These are phyloP conservation scores for Daboia siamensis DNA, from an alignment of 2,113 vertebrate genomes.

Conservation along the genomic window DNA sequence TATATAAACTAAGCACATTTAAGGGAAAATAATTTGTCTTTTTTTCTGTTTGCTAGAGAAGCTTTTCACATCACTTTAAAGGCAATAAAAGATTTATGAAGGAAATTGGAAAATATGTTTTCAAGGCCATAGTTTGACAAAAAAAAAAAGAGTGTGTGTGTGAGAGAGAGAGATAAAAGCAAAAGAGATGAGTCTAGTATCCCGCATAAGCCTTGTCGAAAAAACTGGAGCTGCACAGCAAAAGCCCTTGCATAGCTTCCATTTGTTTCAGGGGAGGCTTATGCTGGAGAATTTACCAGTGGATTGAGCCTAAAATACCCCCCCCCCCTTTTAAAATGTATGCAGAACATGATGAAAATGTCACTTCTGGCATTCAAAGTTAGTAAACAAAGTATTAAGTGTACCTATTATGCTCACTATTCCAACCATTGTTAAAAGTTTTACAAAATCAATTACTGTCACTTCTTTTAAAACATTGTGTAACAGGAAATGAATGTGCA, in stretches of 20 bases:
- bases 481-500: conserved; percentile 84
- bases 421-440: conserved; percentile 75
- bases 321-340: conserved; percentile 48
- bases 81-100: conserved; percentile 43
- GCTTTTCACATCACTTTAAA: conserved; percentile 69
- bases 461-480: conserved; percentile 72
- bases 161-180: neutral
- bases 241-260: neutral
- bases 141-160: neutral
- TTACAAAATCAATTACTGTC: conserved; percentile 82
- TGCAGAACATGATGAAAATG: conserved; percentile 33
- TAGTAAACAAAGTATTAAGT: conserved; percentile 76
- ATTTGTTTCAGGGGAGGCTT: neutral
- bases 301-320: conserved; percentile 34
- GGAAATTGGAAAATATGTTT: conserved; percentile 13
- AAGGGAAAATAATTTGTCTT: neutral
- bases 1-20: neutral
- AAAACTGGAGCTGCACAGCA: neutral
- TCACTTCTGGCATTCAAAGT: conserved; percentile 69
- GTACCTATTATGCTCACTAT: conserved; percentile 78
- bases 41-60: neutral
- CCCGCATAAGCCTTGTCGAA: conserved; percentile 22
- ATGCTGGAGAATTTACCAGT: neutral
- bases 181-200: neutral
- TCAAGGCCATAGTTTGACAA: conserved; percentile 41